These are phyloP conservation scores for Lasioglossum malachurum DNA, from an alignment of 2,888 invertebrate genomes.

Conservation along the genomic window DNA sequence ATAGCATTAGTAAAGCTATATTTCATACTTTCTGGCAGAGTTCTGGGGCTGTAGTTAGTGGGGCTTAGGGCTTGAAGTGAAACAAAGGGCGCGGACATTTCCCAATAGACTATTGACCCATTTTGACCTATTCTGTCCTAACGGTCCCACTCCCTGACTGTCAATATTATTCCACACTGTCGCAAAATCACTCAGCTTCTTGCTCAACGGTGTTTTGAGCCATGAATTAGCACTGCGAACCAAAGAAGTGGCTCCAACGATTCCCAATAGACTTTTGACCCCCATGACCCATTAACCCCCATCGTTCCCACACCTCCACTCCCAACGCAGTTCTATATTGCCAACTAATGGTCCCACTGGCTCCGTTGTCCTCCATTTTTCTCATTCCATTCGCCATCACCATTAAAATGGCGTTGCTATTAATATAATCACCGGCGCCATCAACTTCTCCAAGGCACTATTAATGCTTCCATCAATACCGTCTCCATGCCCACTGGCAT, in stretches of 20 bases:
- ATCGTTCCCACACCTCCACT: neutral
- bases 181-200: neutral
- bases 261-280: neutral
- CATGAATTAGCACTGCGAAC: neutral
- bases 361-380: neutral
- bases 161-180: neutral
- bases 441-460: slow-evolving; percentile 2
- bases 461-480: neutral
- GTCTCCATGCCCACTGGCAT: neutral
- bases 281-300: neutral
- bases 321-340: neutral
- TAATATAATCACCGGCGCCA: neutral
- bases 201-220: neutral
- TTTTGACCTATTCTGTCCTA: no score
- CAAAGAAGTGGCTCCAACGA: neutral
- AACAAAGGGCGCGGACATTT: neutral
- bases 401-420: neutral
- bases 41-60: neutral
- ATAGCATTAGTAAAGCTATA: neutral
- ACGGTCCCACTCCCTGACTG: neutral
- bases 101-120: neutral
- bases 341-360: neutral
- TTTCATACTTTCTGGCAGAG: neutral
- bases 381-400: neutral
- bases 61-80: no score